Evolutionary conservation across 1,140 invertebrate species (phyloP).

Genomic region (Pseudomyrmex flavicornis): DNA sequence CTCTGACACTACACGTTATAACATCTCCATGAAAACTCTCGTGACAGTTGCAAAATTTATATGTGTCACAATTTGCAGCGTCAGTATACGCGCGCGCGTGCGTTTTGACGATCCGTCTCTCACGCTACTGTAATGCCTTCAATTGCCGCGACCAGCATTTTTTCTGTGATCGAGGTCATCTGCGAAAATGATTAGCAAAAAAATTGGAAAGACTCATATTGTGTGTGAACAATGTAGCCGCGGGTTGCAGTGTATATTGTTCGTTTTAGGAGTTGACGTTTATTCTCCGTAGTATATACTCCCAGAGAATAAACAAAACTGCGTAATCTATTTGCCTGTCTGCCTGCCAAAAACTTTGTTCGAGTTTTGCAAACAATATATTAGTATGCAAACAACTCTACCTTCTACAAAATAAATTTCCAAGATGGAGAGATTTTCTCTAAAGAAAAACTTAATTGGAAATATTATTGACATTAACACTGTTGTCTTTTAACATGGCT

Average conservation of each 20-base stretch:
- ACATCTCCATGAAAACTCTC: slow-evolving; percentile 1
- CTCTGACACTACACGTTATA: background rate
- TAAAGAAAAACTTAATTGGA: slow-evolving; percentile 12
- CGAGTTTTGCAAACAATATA: slow-evolving; percentile 14
- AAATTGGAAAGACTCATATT: slow-evolving; percentile 16
- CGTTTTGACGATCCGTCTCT: background rate
- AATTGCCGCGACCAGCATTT: slow-evolving; percentile 16
- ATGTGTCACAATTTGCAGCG: slow-evolving; percentile 30
- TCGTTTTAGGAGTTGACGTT: slow-evolving; percentile 68
- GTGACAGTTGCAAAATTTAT: slow-evolving; percentile 21
- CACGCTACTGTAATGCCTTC: background rate
- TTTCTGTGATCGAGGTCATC: background rate
- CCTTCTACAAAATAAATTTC: background rate
- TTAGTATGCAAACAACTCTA: background rate
- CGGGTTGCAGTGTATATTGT: slow-evolving; percentile 27
- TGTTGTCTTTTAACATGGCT: background rate
- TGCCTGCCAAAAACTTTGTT: slow-evolving; percentile 49
- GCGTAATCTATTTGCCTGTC: slow-evolving; percentile 49
- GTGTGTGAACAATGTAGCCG: slow-evolving; percentile 32
- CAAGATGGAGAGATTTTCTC: background rate
- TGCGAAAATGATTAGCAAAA: background rate
- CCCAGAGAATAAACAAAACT: slow-evolving; percentile 45
- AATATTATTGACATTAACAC: no score
- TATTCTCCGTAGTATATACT: slow-evolving; percentile 24
- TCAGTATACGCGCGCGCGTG: background rate